Base-by-base conservation (phyloP, 2,797 vertebrate species). In the Prunella strophiata region DNA sequence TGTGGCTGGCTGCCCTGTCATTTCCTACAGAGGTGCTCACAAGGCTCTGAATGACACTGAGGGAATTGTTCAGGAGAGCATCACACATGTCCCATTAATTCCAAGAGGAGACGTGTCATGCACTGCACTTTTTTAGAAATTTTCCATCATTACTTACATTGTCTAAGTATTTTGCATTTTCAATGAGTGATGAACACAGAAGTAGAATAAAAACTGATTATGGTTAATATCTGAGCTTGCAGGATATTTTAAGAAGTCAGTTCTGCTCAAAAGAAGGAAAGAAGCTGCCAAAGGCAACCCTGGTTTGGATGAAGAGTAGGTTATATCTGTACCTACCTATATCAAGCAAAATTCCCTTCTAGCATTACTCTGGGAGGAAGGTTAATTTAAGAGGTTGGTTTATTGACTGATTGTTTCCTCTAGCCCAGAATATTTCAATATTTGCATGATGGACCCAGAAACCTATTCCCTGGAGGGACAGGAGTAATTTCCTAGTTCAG, bases 111-210 rank as follows among this genome's bases (percentile, higher is more conserved):
- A 92, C 0, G 0, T 59, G 58, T 51, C 4, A 20, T 88, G 79
- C 43, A 42, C 23, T 38, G 70, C 36, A 57, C 32, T 48, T 85
- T n/a, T 55, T 58, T 16, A 38, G 6, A 61, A 72, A 71, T 72
- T 63, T 85, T 48, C 72, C 51, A 55, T 92, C 40, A 16, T 52
- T 75, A 58, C 66, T 68, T 66, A 55, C 11, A 8, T 67, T 61
- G 30, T 83, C 34, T 78, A 75, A 92, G 66, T 29, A 66, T 75
- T 93, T 72, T 94, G 50, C 75, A 52, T 92, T 89, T 91, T 78
- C 54, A 91, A 3, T 58, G 51, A 85, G 58, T 30, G 48, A 77
- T 85, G 87, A 85, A 45, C 11, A 15, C 25, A 62, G 32, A 72
- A 68, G n/a, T 18, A 84, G 61, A 88, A 88, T 72, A 75, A 89